Evolutionary conservation across 2,888 invertebrate species (phyloP), one percentile per base, ranked within the genome.

Genomic region (Drosophila paranaensis): DNA sequence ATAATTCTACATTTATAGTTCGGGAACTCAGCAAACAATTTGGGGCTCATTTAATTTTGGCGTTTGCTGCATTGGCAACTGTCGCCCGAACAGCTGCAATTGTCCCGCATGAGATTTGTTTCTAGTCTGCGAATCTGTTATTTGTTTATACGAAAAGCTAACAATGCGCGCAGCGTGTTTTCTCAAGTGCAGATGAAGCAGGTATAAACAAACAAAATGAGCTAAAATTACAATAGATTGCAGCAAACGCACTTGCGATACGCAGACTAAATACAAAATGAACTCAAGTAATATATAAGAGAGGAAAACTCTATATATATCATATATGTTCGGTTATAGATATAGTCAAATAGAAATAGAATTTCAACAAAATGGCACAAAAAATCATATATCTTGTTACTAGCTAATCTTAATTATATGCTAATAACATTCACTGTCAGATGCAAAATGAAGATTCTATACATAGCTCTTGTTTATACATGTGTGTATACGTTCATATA

Each of bases 111-210:
- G 43, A 37, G 48, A 60, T 62, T 62, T 46, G 50, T 51, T 46
- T 20, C 20, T 20, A 20, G 20, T 2, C 63, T 71, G 64, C 79
- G 79, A 64, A 73, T 85, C 85, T 82, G 76, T 79, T 81, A 88
- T 82, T 56, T 79, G 40, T 70, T 72, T 72, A 79, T 74, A 79
- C 57, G 63, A 14, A 51, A 53, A 16, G 43, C 60, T 57, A 61
- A 74, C 77, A 69, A 81, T 66, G 42, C 54, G 48, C 27, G 25
- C 54, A 37, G 55, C n/a, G 46, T 56, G 35, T 72, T 62, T 63
- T 53, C 46, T 48, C 43, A 64, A 62, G 60, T 46, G 57, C 74
- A 63, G 43, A 51, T 64, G 60, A 74, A 76, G 27, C n/a, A 13
- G 20, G 40, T 30, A 42, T 42, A 62, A 79, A 62, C 57, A 61